Evolutionary conservation across 2,113 vertebrate genomes (phyloP), one percentile per base, ranked within the genome.

Genomic region (Lonchura striata): DNA sequence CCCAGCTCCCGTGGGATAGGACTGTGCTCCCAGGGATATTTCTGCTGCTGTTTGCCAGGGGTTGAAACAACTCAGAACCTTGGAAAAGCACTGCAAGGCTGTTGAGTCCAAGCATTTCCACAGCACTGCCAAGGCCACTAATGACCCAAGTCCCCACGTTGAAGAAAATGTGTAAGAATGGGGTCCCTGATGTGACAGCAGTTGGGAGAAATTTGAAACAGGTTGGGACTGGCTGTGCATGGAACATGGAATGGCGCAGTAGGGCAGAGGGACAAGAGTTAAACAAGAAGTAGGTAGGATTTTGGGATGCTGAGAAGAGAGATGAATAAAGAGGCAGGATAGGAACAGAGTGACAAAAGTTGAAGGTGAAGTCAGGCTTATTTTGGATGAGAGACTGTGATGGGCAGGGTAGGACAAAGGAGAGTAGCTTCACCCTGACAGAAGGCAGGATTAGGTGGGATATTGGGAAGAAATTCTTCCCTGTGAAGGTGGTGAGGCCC

Each of bases 131-230:
- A 37, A 41, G 33, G 28, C 46, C 30, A 31, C 31, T 15, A 2
- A 0, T 57, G 21, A 10, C 30, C 19, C 25, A 1, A 21, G 44
- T 63, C 19, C 61, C 30, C 33, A 4, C 0, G 0, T 15, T 49
- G 54, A 30, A 24, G 33, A 15, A 50, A 9, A 8, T 4, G 3
- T 35, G 0, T 11, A 22, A n/a, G 47, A 68, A 17, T 6, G 33
- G 44, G 53, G 52, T 21, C 28, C 31, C 65, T 50, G 33, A 21
- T 8, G 13, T 37, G 41, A 15, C 13, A 35, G n/a, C 2, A 2
- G 7, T 19, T n/a, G 28, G 60, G 54, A 85, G 60, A 59, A 37
- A 28, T 28, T 56, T 53, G 59, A 49, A 54, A 8, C 35, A 50
- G 19, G 12, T 21, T 35, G 31, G 22, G n/a, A 4, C 47, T n/a